A percentile compares a stretch with the other conserved stretches of the same genome.
Evolutionary conservation across 2,113 vertebrate species (phyloP).

Genomic region (Microcebus tavaratra): DNA sequence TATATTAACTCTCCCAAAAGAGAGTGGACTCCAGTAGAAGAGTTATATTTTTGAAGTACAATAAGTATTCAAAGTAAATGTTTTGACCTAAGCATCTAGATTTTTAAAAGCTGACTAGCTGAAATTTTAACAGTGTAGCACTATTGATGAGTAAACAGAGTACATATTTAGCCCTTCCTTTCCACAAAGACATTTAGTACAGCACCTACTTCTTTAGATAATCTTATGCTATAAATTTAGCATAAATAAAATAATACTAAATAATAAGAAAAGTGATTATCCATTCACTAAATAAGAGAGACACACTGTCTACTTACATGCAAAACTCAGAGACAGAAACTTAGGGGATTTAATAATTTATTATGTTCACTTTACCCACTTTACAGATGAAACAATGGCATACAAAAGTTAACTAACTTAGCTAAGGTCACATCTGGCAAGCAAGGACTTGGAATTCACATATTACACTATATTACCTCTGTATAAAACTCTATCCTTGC

Average conservation of each 20-base stretch:
- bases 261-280: background rate
- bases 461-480: background rate
- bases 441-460: background rate
- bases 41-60: conserved; percentile 1
- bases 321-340: background rate
- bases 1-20: background rate
- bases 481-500: background rate
- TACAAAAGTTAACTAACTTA: background rate
- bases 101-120: background rate
- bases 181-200: background rate
- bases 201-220: background rate
- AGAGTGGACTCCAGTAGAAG: background rate
- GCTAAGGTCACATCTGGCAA: background rate
- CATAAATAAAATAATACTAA: background rate
- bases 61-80: background rate
- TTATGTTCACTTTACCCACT: background rate
- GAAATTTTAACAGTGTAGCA: background rate
- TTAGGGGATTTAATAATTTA: background rate
- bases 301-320: background rate
- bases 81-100: background rate
- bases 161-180: background rate
- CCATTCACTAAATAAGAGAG: background rate
- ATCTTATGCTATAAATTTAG: background rate
- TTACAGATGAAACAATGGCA: background rate
- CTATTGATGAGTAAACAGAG: background rate